These are phyloP conservation scores for Cariama cristata DNA, from an alignment of 2,113 vertebrate species.

Conservation along the genomic window DNA sequence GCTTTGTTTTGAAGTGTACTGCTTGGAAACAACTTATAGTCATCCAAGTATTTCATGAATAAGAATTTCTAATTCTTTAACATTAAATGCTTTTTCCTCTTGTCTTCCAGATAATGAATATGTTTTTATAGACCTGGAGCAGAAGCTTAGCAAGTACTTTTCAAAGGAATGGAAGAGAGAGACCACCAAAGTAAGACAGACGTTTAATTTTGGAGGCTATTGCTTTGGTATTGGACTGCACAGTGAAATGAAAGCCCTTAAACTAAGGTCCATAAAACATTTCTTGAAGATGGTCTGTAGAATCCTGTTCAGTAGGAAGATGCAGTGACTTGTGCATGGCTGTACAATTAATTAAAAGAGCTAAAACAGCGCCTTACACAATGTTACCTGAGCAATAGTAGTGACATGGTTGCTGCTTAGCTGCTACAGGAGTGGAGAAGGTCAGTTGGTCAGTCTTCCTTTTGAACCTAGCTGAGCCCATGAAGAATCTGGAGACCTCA, in stretches of 20 bases:
- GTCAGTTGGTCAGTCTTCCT: neutral
- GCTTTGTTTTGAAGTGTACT: neutral
- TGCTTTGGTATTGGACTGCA: neutral
- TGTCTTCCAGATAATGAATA: slow-evolving; percentile 85
- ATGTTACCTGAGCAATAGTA: neutral
- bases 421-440: neutral
- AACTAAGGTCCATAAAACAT: neutral
- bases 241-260: neutral
- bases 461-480: neutral
- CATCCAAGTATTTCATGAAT: neutral
- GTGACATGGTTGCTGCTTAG: neutral
- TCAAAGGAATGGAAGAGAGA: slow-evolving; percentile 89
- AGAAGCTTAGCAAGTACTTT: slow-evolving; percentile 90
- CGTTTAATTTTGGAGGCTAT: neutral
- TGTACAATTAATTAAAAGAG: neutral
- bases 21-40: neutral
- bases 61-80: neutral
- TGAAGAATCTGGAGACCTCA: neutral
- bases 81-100: neutral
- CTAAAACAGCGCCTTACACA: neutral
- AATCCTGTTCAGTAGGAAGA: neutral
- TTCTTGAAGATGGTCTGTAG: neutral
- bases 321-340: neutral
- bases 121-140: slow-evolving; percentile 89
- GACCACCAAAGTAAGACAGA: slow-evolving; percentile 75